Evolutionary conservation across 2,797 vertebrate species (phyloP), one percentile per base, ranked within the genome.

Genomic region (Erpetoichthys calabaricus): DNA sequence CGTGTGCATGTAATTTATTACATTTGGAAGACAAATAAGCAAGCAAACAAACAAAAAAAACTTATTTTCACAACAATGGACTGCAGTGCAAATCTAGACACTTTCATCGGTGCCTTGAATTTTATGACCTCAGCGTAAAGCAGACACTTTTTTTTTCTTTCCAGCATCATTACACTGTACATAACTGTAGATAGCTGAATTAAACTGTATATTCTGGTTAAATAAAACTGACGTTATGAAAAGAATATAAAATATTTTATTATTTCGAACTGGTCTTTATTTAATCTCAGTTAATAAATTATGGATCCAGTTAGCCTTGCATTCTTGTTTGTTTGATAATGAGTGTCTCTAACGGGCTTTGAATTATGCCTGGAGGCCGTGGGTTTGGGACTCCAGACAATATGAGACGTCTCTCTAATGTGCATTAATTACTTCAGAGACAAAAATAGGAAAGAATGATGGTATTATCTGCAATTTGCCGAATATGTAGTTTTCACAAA

Each of bases 1-100:
- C 91, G 91, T 92, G 90, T 97, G 93, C 94, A 97, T 98, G 94
- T 97, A 96, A 97, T 88, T 98, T 97, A 96, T 97, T 98, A 91
- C 91, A 92, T 98, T 93, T 93, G 90, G 88, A 86, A 90, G 86
- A 68, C 86, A 86, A 25, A 25, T 25, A 25, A 25, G 25, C 25
- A 25, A 25, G 25, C 25, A 25, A 25, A 2, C 25, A 25, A 25
- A 25, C 25, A 25, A 25, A 73, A 86, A 86, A 87, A 86, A 85
- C 83, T 56, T 65, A 71, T 89, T 91, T 82, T 72, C 67, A 65
- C 79, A 71, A 84, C 86, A 84, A 91, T 71, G 86, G 88, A 93
- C 88, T 74, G 78, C 79, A 87, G 80, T 84, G 84, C 83, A 88
- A 73, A 77, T 85, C 79, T 85, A 84, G 87, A 89, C 82, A 86